Evolutionary conservation across 2,888 invertebrate species (phyloP).

Genomic region (Sycophila texana): DNA sequence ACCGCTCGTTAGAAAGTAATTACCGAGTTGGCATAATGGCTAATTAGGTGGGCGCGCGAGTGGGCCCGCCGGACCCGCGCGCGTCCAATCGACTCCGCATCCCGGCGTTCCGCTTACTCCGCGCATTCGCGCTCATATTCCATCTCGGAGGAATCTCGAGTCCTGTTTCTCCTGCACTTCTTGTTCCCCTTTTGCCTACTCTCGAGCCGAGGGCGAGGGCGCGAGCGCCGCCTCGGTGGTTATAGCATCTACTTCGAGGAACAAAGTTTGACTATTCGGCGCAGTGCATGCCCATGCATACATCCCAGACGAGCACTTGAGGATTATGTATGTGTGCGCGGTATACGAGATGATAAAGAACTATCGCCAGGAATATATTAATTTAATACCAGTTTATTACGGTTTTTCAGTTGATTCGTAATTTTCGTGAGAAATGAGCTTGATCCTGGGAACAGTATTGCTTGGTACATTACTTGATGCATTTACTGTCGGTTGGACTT

Average conservation of each 20-base stretch:
- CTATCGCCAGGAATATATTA: too few relatives aligned
- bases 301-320: background rate
- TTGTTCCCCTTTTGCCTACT: background rate
- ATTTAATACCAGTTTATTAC: too few relatives aligned
- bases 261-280: conserved; percentile 10
- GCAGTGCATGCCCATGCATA: background rate
- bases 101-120: background rate
- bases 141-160: conserved; percentile 7
- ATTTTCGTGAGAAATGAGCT: too few relatives aligned
- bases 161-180: conserved; percentile 10
- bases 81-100: conserved; percentile 29
- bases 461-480: too few relatives aligned
- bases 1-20: conserved; percentile 60
- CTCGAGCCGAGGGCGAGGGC: too few relatives aligned
- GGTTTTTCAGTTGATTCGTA: too few relatives aligned
- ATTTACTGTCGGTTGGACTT: too few relatives aligned
- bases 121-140: conserved; percentile 1
- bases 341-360: background rate
- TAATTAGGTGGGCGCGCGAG: conserved; percentile 58
- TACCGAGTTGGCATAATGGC: conserved; percentile 59
- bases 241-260: too few relatives aligned
- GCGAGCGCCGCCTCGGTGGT: too few relatives aligned
- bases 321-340: background rate
- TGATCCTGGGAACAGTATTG: too few relatives aligned
- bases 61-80: conserved; percentile 28